phyloP scores from a whole-genome alignment of 2,797 vertebrate species.

The Thamnophis elegans region DNA sequence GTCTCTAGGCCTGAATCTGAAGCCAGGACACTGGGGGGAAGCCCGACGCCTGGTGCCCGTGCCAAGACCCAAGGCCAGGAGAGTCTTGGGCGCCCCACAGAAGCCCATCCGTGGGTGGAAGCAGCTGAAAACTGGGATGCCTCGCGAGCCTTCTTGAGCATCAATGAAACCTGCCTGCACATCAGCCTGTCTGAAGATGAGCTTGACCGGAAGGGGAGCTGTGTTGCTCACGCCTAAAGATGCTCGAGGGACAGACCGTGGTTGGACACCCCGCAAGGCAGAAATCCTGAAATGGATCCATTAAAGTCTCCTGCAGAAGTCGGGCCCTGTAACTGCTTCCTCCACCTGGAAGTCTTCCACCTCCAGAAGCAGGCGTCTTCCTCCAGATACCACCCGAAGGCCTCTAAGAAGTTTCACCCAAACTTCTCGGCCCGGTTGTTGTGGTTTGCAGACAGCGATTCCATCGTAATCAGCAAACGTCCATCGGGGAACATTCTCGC shows the following conservation, averaged over 20 bases:
- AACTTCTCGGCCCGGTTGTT: neutral
- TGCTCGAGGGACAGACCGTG: neutral
- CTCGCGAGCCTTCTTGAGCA: constrained; percentile 64
- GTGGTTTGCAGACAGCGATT: neutral
- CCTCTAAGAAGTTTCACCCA: neutral
- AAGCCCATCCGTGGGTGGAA: constrained; percentile 60
- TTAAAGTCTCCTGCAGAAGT: neutral
- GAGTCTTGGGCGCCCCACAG: constrained; percentile 68
- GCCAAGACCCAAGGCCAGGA: constrained; percentile 74
- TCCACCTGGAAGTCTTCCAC: neutral
- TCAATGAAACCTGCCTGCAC: constrained; percentile 81
- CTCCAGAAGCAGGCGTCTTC: neutral
- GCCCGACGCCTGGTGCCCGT: neutral
- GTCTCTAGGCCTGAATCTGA: constrained; percentile 74
- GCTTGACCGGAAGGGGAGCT: neutral
- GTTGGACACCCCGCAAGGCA: too few species aligned
- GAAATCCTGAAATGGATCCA: neutral
- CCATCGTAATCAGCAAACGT: neutral
- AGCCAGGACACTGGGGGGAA: constrained; percentile 45
- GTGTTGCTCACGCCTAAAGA: constrained; percentile 22
- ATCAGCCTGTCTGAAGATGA: constrained; percentile 89
- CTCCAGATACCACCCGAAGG: neutral
- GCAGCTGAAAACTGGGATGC: constrained; percentile 40
- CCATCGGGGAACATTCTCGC: neutral
- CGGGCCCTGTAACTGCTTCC: neutral